Base-by-base conservation (phyloP, 1,140 invertebrate genomes). In the Rhizoglyphus robini region DNA sequence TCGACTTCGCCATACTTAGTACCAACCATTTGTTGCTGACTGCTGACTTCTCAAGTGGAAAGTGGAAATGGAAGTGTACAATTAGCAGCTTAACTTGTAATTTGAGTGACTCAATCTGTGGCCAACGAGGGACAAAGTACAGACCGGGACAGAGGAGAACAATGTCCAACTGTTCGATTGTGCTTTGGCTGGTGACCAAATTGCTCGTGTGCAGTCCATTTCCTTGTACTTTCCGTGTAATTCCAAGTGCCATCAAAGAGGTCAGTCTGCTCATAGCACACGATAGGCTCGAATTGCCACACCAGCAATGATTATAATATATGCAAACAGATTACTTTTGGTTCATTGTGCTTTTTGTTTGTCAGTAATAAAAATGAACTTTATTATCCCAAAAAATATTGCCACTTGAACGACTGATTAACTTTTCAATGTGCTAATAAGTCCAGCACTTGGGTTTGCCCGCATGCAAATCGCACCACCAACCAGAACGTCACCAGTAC, bases 201-300 rank as follows among this genome's bases (percentile, higher is more conserved):
- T 86, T 75, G 70, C 83, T 82, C 38, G 81, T 80, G 30, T 76
- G 86, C 30, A 88, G 76, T 5, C 86, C 86, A 75, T 86, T 83
- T 68, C 82, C 81, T 82, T 11, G 77, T 76, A 30, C 79, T 71
- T 20, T 87, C 82, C 13, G 80, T 83, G 72, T 90, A 95, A 0
- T 88, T 83, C 88, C 88, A 92, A 8, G 88, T 79, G n/a, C 91
- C 91, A n/a, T 90, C 91, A 54, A 93, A 78, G 69, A 82, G 72
- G 23, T 80, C 74, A 0, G 81, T 81, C 74, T 90, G 84, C 71
- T 90, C 86, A 72, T 84, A 84, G 20, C 23, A 25, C n/a, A 85
- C 77, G 0, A 76, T 77, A 64, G 80, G 81, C 54, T 78, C 72
- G 68, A 81, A 80, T 38, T 0, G 85, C 84, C 1, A 85, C 86